phyloP scores from a whole-genome alignment of 2,888 invertebrate genomes.

The Phengaris arion region DNA sequence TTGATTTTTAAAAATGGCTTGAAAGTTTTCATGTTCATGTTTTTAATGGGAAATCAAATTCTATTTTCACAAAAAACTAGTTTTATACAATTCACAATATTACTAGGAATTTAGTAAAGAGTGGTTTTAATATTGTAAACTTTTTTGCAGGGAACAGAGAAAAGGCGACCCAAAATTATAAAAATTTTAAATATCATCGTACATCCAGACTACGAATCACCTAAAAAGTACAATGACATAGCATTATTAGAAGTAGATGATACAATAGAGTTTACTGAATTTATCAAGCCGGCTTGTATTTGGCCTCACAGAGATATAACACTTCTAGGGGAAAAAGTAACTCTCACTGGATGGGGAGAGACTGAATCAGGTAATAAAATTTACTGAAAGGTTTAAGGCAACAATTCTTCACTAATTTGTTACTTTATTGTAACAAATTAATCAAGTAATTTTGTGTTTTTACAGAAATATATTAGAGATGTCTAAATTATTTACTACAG shows the following conservation, averaged over 20 bases:
- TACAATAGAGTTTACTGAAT: slow-evolving; percentile 45
- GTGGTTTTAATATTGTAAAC: not conserved
- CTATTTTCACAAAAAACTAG: no score
- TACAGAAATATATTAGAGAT: no score
- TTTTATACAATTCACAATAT: not conserved
- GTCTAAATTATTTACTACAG: no score
- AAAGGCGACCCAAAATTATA: slow-evolving; percentile 41
- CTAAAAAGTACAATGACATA: slow-evolving; percentile 58
- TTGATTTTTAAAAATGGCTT: not conserved
- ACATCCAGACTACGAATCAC: slow-evolving; percentile 53
- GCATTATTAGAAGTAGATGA: slow-evolving; percentile 54
- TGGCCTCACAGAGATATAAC: slow-evolving; percentile 46
- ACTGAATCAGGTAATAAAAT: slow-evolving; percentile 47
- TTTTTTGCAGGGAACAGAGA: slow-evolving; percentile 37
- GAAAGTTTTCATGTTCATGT: no score
- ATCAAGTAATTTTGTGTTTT: no score
- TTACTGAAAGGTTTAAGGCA: not conserved
- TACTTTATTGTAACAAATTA: not conserved
- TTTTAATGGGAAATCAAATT: no score
- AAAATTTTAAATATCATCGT: slow-evolving; percentile 49
- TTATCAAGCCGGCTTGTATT: slow-evolving; percentile 58
- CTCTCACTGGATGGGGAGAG: slow-evolving; percentile 60
- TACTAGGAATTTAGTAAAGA: not conserved
- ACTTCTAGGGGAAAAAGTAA: slow-evolving; percentile 44
- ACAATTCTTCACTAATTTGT: not conserved